Percentiles rank a stretch among this genome's conserved stretches.
phyloP scores from a whole-genome alignment of 2,888 invertebrate genomes.

The Rhimphoctona megacephalus region DNA sequence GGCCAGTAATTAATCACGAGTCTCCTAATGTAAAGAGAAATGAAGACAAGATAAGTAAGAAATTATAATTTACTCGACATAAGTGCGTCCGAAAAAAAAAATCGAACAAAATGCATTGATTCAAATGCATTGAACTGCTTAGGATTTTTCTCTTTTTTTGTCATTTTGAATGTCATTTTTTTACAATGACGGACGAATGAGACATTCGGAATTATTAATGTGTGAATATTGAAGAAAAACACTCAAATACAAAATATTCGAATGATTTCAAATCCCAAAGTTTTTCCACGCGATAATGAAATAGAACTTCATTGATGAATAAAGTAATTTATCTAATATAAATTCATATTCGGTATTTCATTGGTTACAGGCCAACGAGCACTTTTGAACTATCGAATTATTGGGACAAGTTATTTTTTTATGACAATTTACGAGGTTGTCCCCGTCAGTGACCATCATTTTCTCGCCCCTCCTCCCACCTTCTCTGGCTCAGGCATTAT shows the following conservation, averaged over 20 bases:
- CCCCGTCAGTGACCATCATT: neutral
- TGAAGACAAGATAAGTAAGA: neutral
- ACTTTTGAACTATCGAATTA: neutral
- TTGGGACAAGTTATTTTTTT: constrained; percentile 14
- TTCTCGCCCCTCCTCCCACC: neutral
- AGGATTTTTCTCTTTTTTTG: neutral
- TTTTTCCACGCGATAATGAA: neutral
- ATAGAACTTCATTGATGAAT: neutral
- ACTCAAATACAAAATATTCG: neutral
- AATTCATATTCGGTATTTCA: neutral
- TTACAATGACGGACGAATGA: neutral
- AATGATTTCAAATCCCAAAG: neutral
- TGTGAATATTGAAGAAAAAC: neutral
- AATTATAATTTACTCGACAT: neutral
- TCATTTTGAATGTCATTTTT: neutral
- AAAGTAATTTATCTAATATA: neutral
- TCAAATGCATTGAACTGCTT: no score
- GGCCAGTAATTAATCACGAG: neutral
- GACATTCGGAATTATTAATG: neutral
- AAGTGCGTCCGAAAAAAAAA: neutral
- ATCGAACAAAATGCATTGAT: no score
- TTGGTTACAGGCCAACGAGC: neutral
- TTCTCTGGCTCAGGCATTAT: neutral
- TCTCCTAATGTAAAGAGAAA: neutral
- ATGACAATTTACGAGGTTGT: neutral